Percentiles rank a stretch among this genome's conserved stretches.
phyloP scores from a whole-genome alignment of 2,113 vertebrate genomes.

The Epinephelus cyanopodus region DNA sequence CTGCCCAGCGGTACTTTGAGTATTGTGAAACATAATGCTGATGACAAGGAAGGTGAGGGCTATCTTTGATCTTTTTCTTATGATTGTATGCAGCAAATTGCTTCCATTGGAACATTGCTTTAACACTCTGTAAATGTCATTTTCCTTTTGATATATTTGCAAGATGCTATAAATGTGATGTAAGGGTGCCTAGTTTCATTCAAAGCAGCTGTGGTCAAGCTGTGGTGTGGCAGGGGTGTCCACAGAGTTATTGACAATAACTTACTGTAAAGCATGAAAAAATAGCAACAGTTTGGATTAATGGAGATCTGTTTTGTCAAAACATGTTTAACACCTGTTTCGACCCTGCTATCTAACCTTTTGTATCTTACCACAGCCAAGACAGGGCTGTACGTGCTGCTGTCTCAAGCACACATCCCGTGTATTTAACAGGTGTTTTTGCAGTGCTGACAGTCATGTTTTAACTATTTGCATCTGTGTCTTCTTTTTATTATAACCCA shows the following conservation, averaged over 20 bases:
- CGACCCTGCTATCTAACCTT: constrained; percentile 13
- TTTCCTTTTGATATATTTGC: not conserved
- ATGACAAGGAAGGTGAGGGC: not conserved
- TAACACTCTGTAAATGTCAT: not conserved
- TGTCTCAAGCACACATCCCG: constrained; percentile 31
- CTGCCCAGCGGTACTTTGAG: not conserved
- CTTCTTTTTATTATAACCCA: constrained; percentile 1
- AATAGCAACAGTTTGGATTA: not conserved
- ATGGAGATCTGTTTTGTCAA: not conserved
- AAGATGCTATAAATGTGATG: not conserved
- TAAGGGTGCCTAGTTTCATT: not conserved
- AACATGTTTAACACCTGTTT: not conserved
- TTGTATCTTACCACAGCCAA: constrained; percentile 12
- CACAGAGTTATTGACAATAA: not conserved
- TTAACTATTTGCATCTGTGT: constrained; percentile 12
- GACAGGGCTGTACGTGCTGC: constrained; percentile 3
- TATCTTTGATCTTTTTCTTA: not conserved
- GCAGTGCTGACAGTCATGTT: constrained; percentile 4
- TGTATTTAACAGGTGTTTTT: constrained; percentile 53
- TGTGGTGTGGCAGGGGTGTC: not conserved
- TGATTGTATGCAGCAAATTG: not conserved
- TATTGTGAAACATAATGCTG: not conserved
- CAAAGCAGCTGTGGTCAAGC: not conserved
- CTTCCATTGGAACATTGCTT: not conserved
- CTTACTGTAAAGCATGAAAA: not conserved